Percentiles rank a stretch among this genome's conserved stretches.
These are phyloP conservation scores for Druceiella hillmani DNA, from an alignment of 2,888 invertebrate genomes.

Conservation along the genomic window DNA sequence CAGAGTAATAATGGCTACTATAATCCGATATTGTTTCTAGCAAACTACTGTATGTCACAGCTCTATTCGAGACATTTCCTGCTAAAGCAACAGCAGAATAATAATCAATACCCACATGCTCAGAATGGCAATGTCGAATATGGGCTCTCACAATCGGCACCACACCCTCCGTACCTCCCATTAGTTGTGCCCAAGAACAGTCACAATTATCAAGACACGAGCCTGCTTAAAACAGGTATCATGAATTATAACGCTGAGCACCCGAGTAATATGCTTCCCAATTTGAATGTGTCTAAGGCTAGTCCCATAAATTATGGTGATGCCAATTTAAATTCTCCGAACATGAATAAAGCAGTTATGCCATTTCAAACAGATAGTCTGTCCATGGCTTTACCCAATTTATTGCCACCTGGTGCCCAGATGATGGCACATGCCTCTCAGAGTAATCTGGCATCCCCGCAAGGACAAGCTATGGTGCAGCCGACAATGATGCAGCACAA, in stretches of 20 bases:
- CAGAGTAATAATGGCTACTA: constrained; percentile 41
- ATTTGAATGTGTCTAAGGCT: constrained; percentile 23
- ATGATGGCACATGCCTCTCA: constrained; percentile 8
- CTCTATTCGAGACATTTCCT: constrained; percentile 61
- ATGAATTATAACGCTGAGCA: constrained; percentile 10
- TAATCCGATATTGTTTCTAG: constrained; percentile 66
- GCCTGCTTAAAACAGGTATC: constrained; percentile 12
- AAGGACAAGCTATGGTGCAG: constrained; percentile 24
- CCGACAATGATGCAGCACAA: constrained; percentile 24
- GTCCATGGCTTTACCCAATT: constrained; percentile 32
- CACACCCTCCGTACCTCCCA: constrained; percentile 28
- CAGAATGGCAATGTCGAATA: constrained; percentile 31
- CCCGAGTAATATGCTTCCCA: constrained; percentile 10
- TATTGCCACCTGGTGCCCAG: constrained; percentile 22
- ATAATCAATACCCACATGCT: constrained; percentile 24
- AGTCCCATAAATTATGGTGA: constrained; percentile 28
- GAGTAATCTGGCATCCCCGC: constrained; percentile 15
- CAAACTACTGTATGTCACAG: constrained; percentile 73
- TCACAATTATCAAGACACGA: constrained; percentile 21
- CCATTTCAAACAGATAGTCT: constrained; percentile 33
- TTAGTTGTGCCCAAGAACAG: constrained; percentile 24
- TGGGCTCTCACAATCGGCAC: constrained; percentile 29
- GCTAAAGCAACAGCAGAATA: constrained; percentile 33
- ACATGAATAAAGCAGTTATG: constrained; percentile 26
- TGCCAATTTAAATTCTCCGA: constrained; percentile 32